Evolutionary conservation across 2,888 invertebrate species (phyloP).

Genomic region (Dromius quadrimaculatus): DNA sequence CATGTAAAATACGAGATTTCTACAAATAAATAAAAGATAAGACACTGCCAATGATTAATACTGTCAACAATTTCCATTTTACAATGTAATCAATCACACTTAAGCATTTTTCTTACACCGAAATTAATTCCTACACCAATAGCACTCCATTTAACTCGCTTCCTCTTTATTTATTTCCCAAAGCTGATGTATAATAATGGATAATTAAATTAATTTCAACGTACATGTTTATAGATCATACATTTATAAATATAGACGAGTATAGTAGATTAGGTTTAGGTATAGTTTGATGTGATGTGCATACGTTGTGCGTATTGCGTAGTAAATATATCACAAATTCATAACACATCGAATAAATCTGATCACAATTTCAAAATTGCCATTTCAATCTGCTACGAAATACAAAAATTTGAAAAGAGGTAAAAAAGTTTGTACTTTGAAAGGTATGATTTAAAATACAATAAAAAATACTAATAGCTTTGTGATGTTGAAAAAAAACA

Average conservation of each 20-base stretch:
- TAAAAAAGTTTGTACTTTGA: slow-evolving; percentile 6
- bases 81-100: slow-evolving; percentile 30
- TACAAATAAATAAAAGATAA: slow-evolving; percentile 23
- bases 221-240: slow-evolving; percentile 1
- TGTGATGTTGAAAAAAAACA: too few species aligned
- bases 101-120: slow-evolving; percentile 31
- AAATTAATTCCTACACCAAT: slow-evolving; percentile 32
- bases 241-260: slow-evolving; percentile 28
- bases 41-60: slow-evolving; percentile 45
- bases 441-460: neutral
- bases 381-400: slow-evolving; percentile 21
- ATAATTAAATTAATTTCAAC: neutral
- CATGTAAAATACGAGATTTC: neutral
- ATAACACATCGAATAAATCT: slow-evolving; percentile 12
- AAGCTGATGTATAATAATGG: slow-evolving; percentile 7
- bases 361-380: slow-evolving; percentile 9
- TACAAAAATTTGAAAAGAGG: neutral
- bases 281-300: slow-evolving; percentile 26
- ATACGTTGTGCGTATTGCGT: slow-evolving; percentile 31
- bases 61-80: slow-evolving; percentile 34
- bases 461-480: too few species aligned
- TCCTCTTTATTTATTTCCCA: slow-evolving; percentile 6
- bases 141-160: neutral
- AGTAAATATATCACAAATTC: slow-evolving; percentile 26
- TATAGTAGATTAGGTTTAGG: too few species aligned